Evolutionary conservation across 2,888 invertebrate species (phyloP).

Genomic region (Agriotes lineatus): DNA sequence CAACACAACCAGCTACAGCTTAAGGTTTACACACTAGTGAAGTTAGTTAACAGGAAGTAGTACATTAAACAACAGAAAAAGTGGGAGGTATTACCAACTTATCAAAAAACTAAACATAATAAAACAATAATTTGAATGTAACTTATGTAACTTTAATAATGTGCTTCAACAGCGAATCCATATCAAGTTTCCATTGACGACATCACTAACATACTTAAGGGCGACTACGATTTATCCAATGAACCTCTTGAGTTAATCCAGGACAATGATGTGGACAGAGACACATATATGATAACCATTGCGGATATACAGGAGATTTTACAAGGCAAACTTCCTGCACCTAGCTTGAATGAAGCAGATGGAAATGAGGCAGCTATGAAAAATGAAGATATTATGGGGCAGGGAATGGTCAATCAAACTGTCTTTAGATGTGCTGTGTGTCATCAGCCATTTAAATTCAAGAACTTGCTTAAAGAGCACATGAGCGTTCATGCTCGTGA

Average conservation of each 20-base stretch:
- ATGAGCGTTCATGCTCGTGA: slow-evolving; percentile 11
- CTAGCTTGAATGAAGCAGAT: not conserved
- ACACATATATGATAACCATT: slow-evolving; percentile 14
- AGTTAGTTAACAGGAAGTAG: no score
- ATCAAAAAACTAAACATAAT: no score
- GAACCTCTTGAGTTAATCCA: no score
- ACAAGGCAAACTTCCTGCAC: no score
- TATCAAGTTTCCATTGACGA: slow-evolving; percentile 25
- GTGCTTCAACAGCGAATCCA: no score
- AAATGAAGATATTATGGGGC: not conserved
- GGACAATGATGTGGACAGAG: not conserved
- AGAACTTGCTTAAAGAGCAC: slow-evolving; percentile 16
- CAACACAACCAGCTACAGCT: no score
- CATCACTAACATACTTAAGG: slow-evolving; percentile 18
- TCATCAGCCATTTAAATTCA: slow-evolving; percentile 10
- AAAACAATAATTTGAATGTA: no score
- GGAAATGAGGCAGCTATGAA: not conserved
- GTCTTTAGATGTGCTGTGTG: slow-evolving; percentile 17
- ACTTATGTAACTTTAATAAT: no score
- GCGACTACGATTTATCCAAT: not conserved
- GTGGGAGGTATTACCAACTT: no score
- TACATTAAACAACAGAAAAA: no score
- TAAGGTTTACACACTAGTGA: no score
- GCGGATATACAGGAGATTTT: slow-evolving; percentile 27
- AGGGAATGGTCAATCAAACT: not conserved